Conservation (phyloP, 2,888 invertebrate genomes). For the Sinopyrophorus schimmeli region DNA sequence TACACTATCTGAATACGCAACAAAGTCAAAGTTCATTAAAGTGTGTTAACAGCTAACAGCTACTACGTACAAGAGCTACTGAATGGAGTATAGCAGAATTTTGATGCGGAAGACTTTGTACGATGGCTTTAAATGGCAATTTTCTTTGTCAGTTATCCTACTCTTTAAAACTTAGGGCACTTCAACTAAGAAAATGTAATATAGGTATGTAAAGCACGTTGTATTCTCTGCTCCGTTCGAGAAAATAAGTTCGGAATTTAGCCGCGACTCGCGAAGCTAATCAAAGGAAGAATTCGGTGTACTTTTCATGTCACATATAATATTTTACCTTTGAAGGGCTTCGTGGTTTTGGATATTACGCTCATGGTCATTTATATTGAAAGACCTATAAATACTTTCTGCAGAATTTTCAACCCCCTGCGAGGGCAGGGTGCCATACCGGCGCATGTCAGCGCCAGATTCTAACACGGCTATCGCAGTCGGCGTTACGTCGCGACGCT, state of each 20-base stretch:
- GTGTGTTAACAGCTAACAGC: slow-evolving; percentile 4
- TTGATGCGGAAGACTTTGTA: slow-evolving; percentile 8
- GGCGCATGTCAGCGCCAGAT: slow-evolving; percentile 38
- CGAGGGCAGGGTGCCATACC: slow-evolving; percentile 28
- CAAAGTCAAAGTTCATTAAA: slow-evolving; percentile 4
- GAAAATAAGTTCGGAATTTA: slow-evolving; percentile 19
- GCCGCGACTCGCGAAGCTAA: no score
- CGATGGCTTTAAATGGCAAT: slow-evolving; percentile 1
- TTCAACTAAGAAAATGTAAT: slow-evolving; percentile 4
- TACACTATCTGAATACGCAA: slow-evolving; percentile 4
- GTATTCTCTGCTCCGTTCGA: slow-evolving; percentile 13
- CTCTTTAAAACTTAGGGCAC: slow-evolving; percentile 16
- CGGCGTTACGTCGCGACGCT: slow-evolving; percentile 34
- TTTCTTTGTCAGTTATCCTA: slow-evolving; percentile 5
- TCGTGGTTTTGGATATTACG: no score
- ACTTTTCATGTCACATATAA: no score
- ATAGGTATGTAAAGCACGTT: slow-evolving; percentile 17
- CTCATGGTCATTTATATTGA: no score
- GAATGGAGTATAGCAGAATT: slow-evolving; percentile 7
- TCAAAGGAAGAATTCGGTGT: no score
- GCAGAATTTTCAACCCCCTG: slow-evolving; percentile 26
- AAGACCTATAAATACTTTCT: slow-evolving; percentile 25
- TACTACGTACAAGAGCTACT: slow-evolving; percentile 1
- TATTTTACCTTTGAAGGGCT: no score
- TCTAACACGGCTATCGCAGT: slow-evolving; percentile 34